A percentile compares a stretch with the other conserved stretches of the same genome.
Conservation (phyloP, 2,888 invertebrate species). For the Sipha maydis region DNA sequence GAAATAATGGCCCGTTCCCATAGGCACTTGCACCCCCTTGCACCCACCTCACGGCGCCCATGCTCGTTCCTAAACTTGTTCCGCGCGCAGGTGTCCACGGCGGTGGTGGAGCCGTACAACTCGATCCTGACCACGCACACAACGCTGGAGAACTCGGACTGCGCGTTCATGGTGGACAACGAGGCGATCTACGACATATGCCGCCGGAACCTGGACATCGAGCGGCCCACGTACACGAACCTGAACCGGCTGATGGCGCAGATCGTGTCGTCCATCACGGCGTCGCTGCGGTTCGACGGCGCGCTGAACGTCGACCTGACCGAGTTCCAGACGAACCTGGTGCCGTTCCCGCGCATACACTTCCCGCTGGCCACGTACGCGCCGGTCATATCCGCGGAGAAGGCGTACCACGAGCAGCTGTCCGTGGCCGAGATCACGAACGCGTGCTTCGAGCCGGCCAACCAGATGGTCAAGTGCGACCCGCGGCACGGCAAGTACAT, state of each 20-base stretch:
- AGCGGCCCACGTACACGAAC: too few species aligned
- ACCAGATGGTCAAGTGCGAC: conserved; percentile 71
- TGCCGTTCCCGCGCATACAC: conserved; percentile 76
- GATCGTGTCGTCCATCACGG: too few species aligned
- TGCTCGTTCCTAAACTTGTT: too few species aligned
- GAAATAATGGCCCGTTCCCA: too few species aligned
- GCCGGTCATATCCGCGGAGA: conserved; percentile 71
- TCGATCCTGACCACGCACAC: conserved; percentile 73
- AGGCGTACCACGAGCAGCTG: conserved; percentile 71
- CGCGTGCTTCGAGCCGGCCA: conserved; percentile 73
- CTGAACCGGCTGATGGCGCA: too few species aligned
- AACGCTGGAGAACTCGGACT: conserved; percentile 74
- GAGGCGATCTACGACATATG: conserved; percentile 75
- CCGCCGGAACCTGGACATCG: too few species aligned
- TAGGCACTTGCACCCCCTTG: too few species aligned
- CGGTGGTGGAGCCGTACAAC: conserved; percentile 73
- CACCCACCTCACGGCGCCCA: too few species aligned
- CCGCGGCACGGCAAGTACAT: conserved; percentile 70
- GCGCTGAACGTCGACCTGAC: too few species aligned
- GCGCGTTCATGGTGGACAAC: conserved; percentile 73
- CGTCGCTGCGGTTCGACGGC: too few species aligned
- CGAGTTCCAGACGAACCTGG: conserved; percentile 70
- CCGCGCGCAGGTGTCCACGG: conserved; percentile 69
- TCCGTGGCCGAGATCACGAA: conserved; percentile 73
- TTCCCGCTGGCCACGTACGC: conserved; percentile 73